Evolutionary conservation across 2,113 vertebrate species (phyloP).

Genomic region (Rattus rattus): DNA sequence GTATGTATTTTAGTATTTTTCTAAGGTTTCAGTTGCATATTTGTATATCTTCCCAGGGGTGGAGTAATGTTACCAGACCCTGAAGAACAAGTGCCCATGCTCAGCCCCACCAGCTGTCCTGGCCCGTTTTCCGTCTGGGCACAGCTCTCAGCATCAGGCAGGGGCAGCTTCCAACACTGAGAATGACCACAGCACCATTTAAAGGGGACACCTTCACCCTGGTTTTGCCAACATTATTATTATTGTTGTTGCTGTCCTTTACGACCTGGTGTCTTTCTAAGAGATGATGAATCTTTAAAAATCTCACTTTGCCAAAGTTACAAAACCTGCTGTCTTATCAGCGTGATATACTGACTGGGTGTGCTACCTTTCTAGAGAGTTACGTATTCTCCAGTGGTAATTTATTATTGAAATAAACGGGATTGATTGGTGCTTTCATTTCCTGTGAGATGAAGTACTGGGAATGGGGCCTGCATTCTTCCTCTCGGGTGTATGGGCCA

Average conservation of each 20-base stretch:
- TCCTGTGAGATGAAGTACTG: constrained; percentile 29
- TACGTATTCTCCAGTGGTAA: neutral
- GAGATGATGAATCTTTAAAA: constrained; percentile 50
- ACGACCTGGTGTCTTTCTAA: constrained; percentile 44
- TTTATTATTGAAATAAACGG: constrained; percentile 50
- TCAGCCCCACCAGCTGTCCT: neutral
- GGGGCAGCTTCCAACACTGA: neutral
- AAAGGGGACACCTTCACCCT: constrained; percentile 12
- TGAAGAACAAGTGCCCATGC: neutral
- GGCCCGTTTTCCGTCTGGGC: neutral
- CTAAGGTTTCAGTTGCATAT: constrained; percentile 71
- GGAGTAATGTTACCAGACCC: constrained; percentile 57
- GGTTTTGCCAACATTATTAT: constrained; percentile 14
- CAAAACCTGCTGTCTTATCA: neutral
- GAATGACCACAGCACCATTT: neutral
- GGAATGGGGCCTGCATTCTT: neutral
- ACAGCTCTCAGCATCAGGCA: no score
- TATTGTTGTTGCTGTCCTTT: constrained; percentile 9
- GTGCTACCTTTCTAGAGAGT: constrained; percentile 29
- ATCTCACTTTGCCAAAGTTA: neutral
- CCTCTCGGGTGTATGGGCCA: neutral
- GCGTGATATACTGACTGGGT: neutral
- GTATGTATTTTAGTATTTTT: constrained; percentile 77
- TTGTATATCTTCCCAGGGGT: constrained; percentile 73
- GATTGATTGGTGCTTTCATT: constrained; percentile 37